A percentile compares a stretch with the other conserved stretches of the same genome.
Conservation (phyloP, 1,140 invertebrate genomes). For the Neodiprion fabricii region DNA sequence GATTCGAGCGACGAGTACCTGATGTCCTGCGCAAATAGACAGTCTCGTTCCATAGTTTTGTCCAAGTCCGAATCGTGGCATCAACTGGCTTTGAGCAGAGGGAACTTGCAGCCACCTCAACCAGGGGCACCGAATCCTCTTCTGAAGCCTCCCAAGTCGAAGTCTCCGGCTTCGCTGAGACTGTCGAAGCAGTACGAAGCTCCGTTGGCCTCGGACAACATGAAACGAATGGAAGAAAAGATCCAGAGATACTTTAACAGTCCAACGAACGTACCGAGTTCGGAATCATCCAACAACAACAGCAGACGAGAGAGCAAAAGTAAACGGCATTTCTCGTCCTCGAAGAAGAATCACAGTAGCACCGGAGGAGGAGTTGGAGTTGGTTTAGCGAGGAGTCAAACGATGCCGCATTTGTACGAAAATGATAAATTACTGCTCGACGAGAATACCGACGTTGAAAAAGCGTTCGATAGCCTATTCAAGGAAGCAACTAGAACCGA, state of each 20-base stretch:
- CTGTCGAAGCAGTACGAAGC: conserved; percentile 80
- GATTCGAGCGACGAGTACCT: conserved; percentile 58
- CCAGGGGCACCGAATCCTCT: conserved; percentile 48
- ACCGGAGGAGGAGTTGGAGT: too few species aligned
- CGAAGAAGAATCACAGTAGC: conserved; percentile 37
- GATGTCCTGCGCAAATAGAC: conserved; percentile 47
- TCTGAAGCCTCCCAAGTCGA: conserved; percentile 67
- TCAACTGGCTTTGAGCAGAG: conserved; percentile 60
- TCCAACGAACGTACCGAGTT: conserved; percentile 22
- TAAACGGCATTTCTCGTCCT: conserved; percentile 30
- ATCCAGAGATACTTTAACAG: conserved; percentile 80
- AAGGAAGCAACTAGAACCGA: conserved; percentile 50
- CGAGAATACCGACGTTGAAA: conserved; percentile 75
- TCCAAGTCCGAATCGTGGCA: conserved; percentile 85
- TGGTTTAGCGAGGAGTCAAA: conserved; percentile 70
- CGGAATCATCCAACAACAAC: conserved; percentile 24
- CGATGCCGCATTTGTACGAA: conserved; percentile 74
- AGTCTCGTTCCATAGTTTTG: conserved; percentile 59
- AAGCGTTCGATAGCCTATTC: conserved; percentile 79
- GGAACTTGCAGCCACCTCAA: conserved; percentile 39
- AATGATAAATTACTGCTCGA: conserved; percentile 66
- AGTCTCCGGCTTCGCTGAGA: conserved; percentile 74
- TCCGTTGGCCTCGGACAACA: conserved; percentile 73
- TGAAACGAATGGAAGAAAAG: conserved; percentile 77
- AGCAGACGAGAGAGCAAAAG: conserved; percentile 33